These are phyloP conservation scores for Enteromius argenteus DNA, from an alignment of 2,797 vertebrate genomes.

Conservation along the genomic window DNA sequence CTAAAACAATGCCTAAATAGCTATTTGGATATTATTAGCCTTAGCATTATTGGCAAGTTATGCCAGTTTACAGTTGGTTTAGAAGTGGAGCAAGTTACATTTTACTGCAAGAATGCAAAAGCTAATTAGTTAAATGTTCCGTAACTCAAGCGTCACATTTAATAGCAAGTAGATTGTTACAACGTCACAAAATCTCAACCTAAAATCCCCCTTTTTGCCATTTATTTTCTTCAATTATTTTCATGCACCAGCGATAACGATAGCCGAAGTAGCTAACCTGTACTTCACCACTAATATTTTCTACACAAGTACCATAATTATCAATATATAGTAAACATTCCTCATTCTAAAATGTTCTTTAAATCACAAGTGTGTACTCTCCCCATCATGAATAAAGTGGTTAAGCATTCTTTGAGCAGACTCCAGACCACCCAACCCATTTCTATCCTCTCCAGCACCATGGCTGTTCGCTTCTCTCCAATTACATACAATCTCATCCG, in stretches of 20 bases:
- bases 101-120: background rate
- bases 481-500: slow-evolving; percentile 72
- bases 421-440: slow-evolving; percentile 65
- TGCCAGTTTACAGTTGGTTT: background rate
- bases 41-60: background rate
- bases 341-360: background rate
- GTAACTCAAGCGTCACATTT: background rate
- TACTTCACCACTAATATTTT: background rate
- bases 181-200: background rate
- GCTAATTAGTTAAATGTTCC: background rate
- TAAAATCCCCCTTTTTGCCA: background rate
- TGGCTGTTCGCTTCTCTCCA: slow-evolving; percentile 69
- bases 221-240: background rate
- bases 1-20: background rate
- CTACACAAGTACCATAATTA: background rate
- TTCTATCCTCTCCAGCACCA: slow-evolving; percentile 33
- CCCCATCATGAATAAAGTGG: slow-evolving; percentile 72
- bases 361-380: slow-evolving; percentile 75
- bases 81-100: background rate
- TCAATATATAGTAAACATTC: background rate
- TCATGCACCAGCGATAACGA: background rate
- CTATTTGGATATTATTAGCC: background rate
- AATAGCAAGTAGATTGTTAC: background rate
- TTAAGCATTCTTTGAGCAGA: slow-evolving; percentile 74
- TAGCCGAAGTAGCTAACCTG: background rate